A percentile compares a stretch with the other conserved stretches of the same genome.
These are phyloP conservation scores for Murina feae DNA, from an alignment of 2,113 vertebrate species.

Conservation along the genomic window DNA sequence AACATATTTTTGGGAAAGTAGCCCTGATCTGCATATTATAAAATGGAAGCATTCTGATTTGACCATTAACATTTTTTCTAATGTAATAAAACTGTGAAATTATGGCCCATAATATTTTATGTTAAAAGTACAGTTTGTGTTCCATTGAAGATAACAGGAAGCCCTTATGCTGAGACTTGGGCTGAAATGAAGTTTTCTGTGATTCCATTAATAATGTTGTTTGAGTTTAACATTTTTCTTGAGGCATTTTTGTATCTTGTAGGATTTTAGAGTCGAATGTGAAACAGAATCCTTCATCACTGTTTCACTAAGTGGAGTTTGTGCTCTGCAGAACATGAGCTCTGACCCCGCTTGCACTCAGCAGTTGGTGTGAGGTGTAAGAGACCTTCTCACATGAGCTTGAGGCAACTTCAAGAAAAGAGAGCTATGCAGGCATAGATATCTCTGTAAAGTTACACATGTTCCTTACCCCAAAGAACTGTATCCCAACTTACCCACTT, in stretches of 20 bases:
- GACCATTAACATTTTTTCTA: conserved; percentile 37
- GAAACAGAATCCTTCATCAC: conserved; percentile 22
- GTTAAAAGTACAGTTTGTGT: conserved; percentile 43
- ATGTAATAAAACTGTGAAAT: conserved; percentile 49
- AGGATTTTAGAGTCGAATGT: conserved; percentile 28
- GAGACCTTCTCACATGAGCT: neutral
- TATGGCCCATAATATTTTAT: conserved; percentile 3
- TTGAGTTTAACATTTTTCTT: conserved; percentile 3
- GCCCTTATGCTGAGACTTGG: conserved; percentile 14
- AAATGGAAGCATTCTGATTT: conserved; percentile 50
- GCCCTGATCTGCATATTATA: conserved; percentile 50
- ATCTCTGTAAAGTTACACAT: neutral
- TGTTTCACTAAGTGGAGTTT: neutral
- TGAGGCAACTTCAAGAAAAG: neutral
- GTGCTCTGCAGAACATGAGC: neutral
- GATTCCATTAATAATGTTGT: conserved; percentile 30
- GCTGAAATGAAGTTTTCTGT: conserved; percentile 40
- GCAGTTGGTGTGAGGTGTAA: neutral
- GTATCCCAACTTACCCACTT: neutral
- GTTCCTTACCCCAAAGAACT: neutral
- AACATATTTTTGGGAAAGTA: conserved; percentile 39
- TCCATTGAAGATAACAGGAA: conserved; percentile 18
- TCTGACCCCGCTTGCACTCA: neutral
- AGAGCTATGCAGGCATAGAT: neutral
- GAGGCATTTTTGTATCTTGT: neutral